These are phyloP conservation scores for Listronotus oregonensis DNA, from an alignment of 1,140 invertebrate genomes.

Conservation along the genomic window DNA sequence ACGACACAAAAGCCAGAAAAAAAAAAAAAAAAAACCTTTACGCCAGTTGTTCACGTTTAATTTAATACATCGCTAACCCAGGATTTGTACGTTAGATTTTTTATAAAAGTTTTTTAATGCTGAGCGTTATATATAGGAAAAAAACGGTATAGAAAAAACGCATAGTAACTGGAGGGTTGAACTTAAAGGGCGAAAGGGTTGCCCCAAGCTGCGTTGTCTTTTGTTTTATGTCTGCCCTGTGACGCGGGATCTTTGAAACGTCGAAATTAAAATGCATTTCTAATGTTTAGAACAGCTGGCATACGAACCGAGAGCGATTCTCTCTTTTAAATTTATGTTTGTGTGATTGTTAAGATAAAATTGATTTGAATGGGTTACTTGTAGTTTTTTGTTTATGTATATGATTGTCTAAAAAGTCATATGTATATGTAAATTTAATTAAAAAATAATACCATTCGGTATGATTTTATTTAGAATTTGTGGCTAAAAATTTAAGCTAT, in stretches of 20 bases:
- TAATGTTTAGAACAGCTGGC: conserved; percentile 20
- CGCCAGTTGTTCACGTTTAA: conserved; percentile 19
- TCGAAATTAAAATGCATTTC: conserved; percentile 26
- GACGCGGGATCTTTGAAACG: conserved; percentile 22
- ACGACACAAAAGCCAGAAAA: conserved; percentile 13
- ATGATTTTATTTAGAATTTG: too few species aligned
- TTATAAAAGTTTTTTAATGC: too few species aligned
- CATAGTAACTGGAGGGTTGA: conserved; percentile 12
- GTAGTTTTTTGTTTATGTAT: too few species aligned
- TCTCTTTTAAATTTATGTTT: conserved; percentile 15
- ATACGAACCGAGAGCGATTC: neutral
- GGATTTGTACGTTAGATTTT: too few species aligned
- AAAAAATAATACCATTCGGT: too few species aligned
- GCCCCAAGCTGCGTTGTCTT: conserved; percentile 21
- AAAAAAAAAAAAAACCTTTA: conserved; percentile 7
- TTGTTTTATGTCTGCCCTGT: conserved; percentile 18
- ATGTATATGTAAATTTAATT: too few species aligned
- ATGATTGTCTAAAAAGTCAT: too few species aligned
- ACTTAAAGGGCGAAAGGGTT: conserved; percentile 18
- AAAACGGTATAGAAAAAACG: conserved; percentile 4
- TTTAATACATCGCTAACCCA: conserved; percentile 6
- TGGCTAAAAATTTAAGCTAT: too few species aligned
- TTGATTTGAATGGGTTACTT: conserved; percentile 17
- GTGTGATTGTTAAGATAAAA: conserved; percentile 24
- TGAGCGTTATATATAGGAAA: neutral